Evolutionary conservation across 2,888 invertebrate species (phyloP), one percentile per base, ranked within the genome.

Genomic region (Lordiphosa fenestrarum): DNA sequence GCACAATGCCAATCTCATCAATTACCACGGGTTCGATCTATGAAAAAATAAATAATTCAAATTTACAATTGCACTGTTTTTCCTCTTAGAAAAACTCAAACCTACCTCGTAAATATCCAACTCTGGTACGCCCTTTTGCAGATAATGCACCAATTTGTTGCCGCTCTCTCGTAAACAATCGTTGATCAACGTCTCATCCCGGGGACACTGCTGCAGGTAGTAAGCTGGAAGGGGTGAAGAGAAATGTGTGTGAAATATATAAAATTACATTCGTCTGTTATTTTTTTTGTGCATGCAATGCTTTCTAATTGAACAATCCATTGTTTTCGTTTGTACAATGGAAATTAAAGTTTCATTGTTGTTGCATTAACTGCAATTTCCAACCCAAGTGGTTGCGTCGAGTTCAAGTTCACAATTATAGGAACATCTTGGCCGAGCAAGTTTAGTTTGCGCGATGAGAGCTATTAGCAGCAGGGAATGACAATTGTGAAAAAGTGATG

Each of bases 21-120:
- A 96, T 93, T n/a, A 94, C 89, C 55, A 95, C 94, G 0, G 95
- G 95, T 82, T 95, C 95, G 3, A 95, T 93, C 92, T 92, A 89
- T 2, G 89, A 63, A 44, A 15, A 15, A 30, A 10, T 15, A 12
- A 9, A 3, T 6, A 38, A 25, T 37, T 6, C 1, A 6, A 6
- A 30, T 40, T 19, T 21, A 23, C 4, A 40, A 23, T 23, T 21
- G 9, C 15, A 15, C 21, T 10, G 2, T 1, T 15, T 15, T 15
- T 15, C 15, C 15, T 2, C 2, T 6, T 6, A 1, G 25, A 6
- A 6, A 25, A n/a, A 12, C 2, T 10, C 4, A 2, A 10, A n/a
- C 39, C 36, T 86, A 92, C 92, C 90, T 93, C 92, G 77, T 91
- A 91, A 44, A 94, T 91, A 41, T 93, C 94, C 37, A 95, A 88